phyloP scores from a whole-genome alignment of 1,140 invertebrate species.

The Cotesia vestalis region DNA sequence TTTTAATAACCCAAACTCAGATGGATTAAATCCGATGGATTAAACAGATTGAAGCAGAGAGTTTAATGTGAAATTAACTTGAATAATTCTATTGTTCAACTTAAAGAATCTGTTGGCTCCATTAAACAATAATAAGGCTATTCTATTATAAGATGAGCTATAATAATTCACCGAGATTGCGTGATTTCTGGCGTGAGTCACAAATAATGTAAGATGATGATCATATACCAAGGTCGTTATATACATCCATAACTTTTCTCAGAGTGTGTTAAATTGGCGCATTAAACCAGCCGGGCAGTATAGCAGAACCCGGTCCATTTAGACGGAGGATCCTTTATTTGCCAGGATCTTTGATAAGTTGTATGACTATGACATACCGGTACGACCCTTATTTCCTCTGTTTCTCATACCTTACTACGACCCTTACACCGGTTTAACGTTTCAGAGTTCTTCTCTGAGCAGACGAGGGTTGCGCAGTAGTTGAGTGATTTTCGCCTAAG shows the following conservation, averaged over 20 bases:
- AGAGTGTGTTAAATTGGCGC: conserved; percentile 39
- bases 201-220: conserved; percentile 10
- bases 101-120: conserved; percentile 4
- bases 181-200: conserved; percentile 12
- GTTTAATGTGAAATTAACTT: conserved; percentile 9
- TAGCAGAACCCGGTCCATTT: background rate
- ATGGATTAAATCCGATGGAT: too few species aligned
- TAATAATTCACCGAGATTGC: conserved; percentile 21
- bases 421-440: conserved; percentile 7
- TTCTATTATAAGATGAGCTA: background rate
- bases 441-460: background rate
- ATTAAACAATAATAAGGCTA: conserved; percentile 2
- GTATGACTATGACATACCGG: conserved; percentile 23
- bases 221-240: background rate
- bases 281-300: conserved; percentile 30
- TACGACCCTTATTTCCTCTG: conserved; percentile 28
- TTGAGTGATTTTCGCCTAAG: too few species aligned
- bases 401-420: conserved; percentile 7
- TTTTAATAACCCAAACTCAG: too few species aligned
- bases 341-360: conserved; percentile 37
- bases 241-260: conserved; percentile 8
- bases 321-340: conserved; percentile 28
- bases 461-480: conserved; percentile 11
- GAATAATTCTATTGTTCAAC: background rate
- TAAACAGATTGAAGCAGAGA: background rate